Base-by-base conservation (phyloP, 2,797 vertebrate species). In the Sebastes umbrosus region DNA sequence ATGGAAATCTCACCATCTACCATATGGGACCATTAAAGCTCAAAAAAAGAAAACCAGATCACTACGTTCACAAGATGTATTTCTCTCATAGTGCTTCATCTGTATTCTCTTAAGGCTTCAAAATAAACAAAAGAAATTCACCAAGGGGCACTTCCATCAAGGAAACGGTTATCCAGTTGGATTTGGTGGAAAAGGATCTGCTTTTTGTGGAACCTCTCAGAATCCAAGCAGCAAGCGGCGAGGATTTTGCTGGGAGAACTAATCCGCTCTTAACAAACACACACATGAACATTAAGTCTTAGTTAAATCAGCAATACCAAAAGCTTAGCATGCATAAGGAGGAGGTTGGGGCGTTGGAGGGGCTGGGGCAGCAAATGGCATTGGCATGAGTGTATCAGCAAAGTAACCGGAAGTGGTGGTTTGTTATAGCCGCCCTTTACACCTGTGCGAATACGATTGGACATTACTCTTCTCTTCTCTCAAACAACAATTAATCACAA, bases 401-500 rank as follows among this genome's bases (percentile, higher is more conserved):
- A 20, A 32, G 65, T 3, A 24, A 55, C 46, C 65, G 14, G 18
- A 27, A 14, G 58, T 12, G 46, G 14, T 4, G 3, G 34, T 31
- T 29, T 57, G 20, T 22, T 12, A n/a, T 11, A 22, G 9, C 39
- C 3, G 2, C 3, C 20, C 0, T n/a, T 0, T 20, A 24, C 43
- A 39, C 34, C 69, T 29, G 0, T 11, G 8, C 0, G 4, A 18
- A 43, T 1, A 20, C 8, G 14, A 57, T 0, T 31, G 12, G 22
- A 54, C 8, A 0, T 18, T 69, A 62, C 29, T 29, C 32, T 27
- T 39, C 14, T 55, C 34, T n/a, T 55, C 22, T 57, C 22, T 24
- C 31, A 32, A 55, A 62, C 27, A 46, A 36, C 14, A 65, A 13
- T 20, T 52, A 59, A 71, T 87, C 69, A 81, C 60, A 58, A 11